A percentile compares a stretch with the other conserved stretches of the same genome.
These are phyloP conservation scores for Plumapathes pennacea DNA, from an alignment of 92 coral and sea anemone species.

Conservation along the genomic window DNA sequence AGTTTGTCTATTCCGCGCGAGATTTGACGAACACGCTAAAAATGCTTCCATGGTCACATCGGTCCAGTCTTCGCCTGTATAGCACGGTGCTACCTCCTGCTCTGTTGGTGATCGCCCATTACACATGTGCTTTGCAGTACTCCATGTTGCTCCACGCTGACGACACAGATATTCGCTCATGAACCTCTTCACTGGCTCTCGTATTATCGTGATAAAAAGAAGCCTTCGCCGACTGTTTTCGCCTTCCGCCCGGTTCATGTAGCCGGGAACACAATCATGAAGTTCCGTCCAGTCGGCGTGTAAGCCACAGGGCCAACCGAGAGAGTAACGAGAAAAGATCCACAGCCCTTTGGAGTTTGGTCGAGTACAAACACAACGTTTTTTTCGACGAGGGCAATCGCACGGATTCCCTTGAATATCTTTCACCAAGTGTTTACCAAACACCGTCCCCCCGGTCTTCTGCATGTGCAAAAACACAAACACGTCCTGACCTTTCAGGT, in stretches of 20 bases:
- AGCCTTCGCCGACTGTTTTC: slow-evolving; percentile 27
- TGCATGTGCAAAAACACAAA: slow-evolving; percentile 93
- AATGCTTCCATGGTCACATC: slow-evolving; percentile 64
- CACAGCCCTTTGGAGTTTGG: slow-evolving; percentile 80
- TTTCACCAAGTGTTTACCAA: slow-evolving; percentile 82
- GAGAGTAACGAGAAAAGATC: slow-evolving; percentile 86
- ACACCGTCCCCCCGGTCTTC: slow-evolving; percentile 92
- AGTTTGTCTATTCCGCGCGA: slow-evolving; percentile 86
- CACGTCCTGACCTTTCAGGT: slow-evolving; percentile 58
- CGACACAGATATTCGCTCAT: slow-evolving; percentile 88
- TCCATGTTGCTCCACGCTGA: slow-evolving; percentile 95
- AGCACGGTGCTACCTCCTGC: slow-evolving; percentile 79
- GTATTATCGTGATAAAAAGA: slow-evolving; percentile 79
- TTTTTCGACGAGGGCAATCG: slow-evolving; percentile 32
- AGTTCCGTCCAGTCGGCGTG: slow-evolving; percentile 96
- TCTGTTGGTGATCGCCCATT: slow-evolving; percentile 63
- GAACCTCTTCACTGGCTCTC: slow-evolving; percentile 82
- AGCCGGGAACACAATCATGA: slow-evolving; percentile 70
- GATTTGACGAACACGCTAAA: slow-evolving; percentile 73
- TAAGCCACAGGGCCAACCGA: slow-evolving; percentile 96
- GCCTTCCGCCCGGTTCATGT: slow-evolving; percentile 56
- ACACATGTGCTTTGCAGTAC: slow-evolving; percentile 64
- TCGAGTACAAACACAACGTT: slow-evolving; percentile 62
- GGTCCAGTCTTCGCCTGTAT: slow-evolving; percentile 72
- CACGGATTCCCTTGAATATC: slow-evolving; percentile 58